Evolutionary conservation across 2,113 vertebrate species (phyloP).

Genomic region (Romanogobio albipinnatus): DNA sequence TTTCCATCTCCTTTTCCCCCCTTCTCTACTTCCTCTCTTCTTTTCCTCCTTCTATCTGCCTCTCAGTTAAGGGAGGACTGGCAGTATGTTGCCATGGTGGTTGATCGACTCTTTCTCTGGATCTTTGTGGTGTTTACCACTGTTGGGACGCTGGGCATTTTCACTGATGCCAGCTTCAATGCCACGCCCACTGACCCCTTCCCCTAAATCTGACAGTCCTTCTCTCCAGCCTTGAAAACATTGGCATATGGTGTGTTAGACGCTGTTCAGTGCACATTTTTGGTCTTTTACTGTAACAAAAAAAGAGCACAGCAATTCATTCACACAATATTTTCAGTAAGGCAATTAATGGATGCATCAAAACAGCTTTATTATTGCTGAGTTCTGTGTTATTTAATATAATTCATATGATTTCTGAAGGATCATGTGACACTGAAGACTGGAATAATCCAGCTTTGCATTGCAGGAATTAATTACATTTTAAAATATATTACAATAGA

Average conservation of each 20-base stretch:
- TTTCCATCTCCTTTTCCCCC: neutral
- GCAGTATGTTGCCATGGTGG: slow-evolving; percentile 85
- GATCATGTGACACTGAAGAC: neutral
- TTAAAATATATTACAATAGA: neutral
- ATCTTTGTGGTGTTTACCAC: slow-evolving; percentile 81
- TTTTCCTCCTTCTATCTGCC: neutral
- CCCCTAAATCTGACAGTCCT: slow-evolving; percentile 44
- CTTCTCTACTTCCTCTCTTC: neutral
- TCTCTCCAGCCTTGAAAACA: neutral
- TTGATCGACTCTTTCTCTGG: slow-evolving; percentile 82
- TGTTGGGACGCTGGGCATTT: slow-evolving; percentile 79
- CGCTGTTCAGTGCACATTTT: neutral
- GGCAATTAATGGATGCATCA: neutral
- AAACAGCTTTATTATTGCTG: neutral
- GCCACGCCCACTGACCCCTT: slow-evolving; percentile 78
- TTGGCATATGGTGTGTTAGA: neutral
- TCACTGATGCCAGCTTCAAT: slow-evolving; percentile 76
- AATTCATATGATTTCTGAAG: neutral
- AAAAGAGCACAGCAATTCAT: neutral
- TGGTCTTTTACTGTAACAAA: neutral
- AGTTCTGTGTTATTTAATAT: neutral
- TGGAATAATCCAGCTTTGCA: neutral
- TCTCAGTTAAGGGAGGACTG: slow-evolving; percentile 80
- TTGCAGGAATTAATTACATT: neutral
- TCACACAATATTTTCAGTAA: neutral